phyloP scores from a whole-genome alignment of 2,888 invertebrate species.

The Diaperis boleti region DNA sequence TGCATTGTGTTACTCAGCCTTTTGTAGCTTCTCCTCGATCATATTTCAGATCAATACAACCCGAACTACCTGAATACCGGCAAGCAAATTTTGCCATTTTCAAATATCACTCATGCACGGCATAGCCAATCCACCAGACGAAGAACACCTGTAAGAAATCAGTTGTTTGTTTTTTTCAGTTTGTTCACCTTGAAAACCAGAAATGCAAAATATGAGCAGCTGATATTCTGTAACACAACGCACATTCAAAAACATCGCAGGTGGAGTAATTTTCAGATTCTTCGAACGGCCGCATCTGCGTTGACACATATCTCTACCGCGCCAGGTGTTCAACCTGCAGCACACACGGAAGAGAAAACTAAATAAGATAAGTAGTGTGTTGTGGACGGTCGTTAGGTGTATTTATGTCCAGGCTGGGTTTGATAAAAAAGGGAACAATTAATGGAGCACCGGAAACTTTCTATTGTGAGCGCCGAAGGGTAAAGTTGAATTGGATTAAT shows the following conservation, averaged over 20 bases:
- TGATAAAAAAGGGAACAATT: not conserved
- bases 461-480: slow-evolving; percentile 7
- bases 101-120: slow-evolving; percentile 8
- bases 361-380: not conserved
- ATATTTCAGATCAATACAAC: not conserved
- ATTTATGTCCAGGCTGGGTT: not conserved
- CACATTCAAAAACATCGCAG: too few species aligned
- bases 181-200: too few species aligned
- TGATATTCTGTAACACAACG: too few species aligned
- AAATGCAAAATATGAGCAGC: too few species aligned
- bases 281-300: too few species aligned
- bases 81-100: slow-evolving; percentile 10
- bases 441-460: slow-evolving; percentile 16
- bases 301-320: not conserved
- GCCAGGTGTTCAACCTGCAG: not conserved
- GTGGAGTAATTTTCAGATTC: not conserved
- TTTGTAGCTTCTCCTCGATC: not conserved
- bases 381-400: not conserved
- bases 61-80: not conserved
- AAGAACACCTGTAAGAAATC: too few species aligned
- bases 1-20: too few species aligned
- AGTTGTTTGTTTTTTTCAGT: too few species aligned
- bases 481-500: too few species aligned
- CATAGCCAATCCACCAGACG: not conserved
- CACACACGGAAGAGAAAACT: not conserved